phyloP scores from a whole-genome alignment of 1,140 invertebrate genomes.

The Pseudomyrmex gracilis region DNA sequence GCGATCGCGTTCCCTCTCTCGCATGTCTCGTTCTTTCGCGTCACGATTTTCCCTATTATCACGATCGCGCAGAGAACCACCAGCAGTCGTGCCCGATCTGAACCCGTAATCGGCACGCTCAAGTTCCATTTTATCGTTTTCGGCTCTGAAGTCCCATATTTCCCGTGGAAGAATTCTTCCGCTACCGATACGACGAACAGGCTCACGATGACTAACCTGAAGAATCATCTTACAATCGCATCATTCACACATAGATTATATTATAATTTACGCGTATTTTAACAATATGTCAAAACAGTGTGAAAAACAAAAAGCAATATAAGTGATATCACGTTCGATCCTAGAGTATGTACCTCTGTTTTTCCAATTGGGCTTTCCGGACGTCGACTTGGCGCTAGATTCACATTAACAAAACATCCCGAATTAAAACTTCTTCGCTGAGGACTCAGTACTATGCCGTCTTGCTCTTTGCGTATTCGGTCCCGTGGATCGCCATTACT shows the following conservation, averaged over 20 bases:
- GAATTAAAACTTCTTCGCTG: conserved; percentile 93
- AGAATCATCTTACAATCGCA: conserved; percentile 29
- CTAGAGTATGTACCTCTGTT: conserved; percentile 76
- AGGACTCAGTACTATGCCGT: conserved; percentile 93
- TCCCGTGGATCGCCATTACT: conserved; percentile 90
- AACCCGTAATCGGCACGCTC: conserved; percentile 81
- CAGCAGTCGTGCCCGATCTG: conserved; percentile 74
- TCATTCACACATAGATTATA: neutral
- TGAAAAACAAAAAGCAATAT: neutral
- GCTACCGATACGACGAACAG: conserved; percentile 90
- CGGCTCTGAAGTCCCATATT: conserved; percentile 86
- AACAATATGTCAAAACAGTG: neutral
- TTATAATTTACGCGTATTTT: neutral
- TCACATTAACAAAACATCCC: conserved; percentile 90
- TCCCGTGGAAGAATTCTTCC: conserved; percentile 91
- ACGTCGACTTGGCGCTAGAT: conserved; percentile 83
- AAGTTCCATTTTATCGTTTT: conserved; percentile 83
- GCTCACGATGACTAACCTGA: conserved; percentile 83
- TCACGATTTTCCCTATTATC: conserved; percentile 77
- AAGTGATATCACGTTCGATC: too few relatives aligned
- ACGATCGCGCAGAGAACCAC: conserved; percentile 78
- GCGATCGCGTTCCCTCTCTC: conserved; percentile 59
- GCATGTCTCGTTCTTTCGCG: conserved; percentile 55
- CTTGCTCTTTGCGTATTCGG: conserved; percentile 92
- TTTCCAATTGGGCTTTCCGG: conserved; percentile 86